Conservation (phyloP, 2,113 vertebrate genomes). For the Benitochromis conjunctus region DNA sequence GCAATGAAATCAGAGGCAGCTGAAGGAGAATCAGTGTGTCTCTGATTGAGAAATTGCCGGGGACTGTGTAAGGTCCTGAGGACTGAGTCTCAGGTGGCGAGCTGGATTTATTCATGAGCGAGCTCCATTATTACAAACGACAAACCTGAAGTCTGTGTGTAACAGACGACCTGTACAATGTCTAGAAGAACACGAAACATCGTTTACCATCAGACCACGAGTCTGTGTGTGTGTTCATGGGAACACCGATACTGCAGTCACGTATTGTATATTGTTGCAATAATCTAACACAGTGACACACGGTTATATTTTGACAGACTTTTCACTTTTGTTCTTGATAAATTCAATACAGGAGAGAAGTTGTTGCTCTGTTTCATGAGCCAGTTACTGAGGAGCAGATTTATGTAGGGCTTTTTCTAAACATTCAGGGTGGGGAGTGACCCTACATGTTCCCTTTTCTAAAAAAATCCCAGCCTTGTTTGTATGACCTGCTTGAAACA, state of each 20-base stretch:
- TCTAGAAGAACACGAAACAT: not conserved
- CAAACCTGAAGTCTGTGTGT: not conserved
- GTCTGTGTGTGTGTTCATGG: not conserved
- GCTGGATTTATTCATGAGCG: not conserved
- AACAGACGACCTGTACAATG: not conserved
- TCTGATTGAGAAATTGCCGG: not conserved
- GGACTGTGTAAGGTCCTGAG: not conserved
- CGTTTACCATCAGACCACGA: not conserved
- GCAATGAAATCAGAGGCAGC: not conserved
- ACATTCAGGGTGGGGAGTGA: not conserved
- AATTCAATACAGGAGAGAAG: not conserved
- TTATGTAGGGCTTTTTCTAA: not conserved
- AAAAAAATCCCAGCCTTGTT: not conserved
- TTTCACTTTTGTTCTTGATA: not conserved
- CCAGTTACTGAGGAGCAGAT: not conserved
- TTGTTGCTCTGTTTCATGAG: not conserved
- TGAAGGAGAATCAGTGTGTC: not conserved
- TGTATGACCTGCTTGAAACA: not conserved
- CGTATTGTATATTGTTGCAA: not conserved
- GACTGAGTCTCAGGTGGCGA: not conserved
- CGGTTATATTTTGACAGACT: too few relatives aligned
- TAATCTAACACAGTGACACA: not conserved
- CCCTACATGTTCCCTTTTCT: not conserved
- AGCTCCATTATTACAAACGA: not conserved
- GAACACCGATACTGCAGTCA: not conserved